A percentile compares a stretch with the other conserved stretches of the same genome.
Evolutionary conservation across 2,113 vertebrate genomes (phyloP).

Genomic region (Casuarius casuarius): DNA sequence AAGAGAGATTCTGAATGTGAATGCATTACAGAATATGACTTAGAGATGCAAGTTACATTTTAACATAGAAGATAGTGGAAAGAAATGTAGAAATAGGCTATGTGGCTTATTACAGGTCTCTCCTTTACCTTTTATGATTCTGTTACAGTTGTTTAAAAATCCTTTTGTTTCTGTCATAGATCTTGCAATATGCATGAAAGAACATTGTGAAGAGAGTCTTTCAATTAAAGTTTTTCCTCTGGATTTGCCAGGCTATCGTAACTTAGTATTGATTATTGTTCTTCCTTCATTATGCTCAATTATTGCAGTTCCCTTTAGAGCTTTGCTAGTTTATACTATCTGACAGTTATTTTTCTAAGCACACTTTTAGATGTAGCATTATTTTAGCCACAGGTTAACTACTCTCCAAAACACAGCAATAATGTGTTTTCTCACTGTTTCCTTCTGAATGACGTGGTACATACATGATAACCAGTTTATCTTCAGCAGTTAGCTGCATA

Average conservation of each 20-base stretch:
- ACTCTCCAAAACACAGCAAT: not conserved
- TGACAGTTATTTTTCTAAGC: not conserved
- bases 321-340: not conserved
- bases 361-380: not conserved
- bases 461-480: not conserved
- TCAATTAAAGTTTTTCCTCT: not conserved
- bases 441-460: not conserved
- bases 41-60: not conserved
- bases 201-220: not conserved
- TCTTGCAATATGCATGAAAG: not conserved
- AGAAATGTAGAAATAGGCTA: not conserved
- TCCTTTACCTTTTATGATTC: not conserved
- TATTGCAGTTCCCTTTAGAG: not conserved
- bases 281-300: not conserved
- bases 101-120: not conserved
- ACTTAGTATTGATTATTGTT: not conserved
- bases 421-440: not conserved
- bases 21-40: not conserved
- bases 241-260: not conserved
- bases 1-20: not conserved
- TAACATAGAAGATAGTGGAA: not conserved
- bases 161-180: accelerated
- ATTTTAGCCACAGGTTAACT: not conserved
- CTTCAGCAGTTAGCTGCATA: too few species aligned
- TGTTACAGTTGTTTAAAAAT: not conserved